Evolutionary conservation across 2,113 vertebrate genomes (phyloP).

Genomic region (Scytalopus superciliaris): DNA sequence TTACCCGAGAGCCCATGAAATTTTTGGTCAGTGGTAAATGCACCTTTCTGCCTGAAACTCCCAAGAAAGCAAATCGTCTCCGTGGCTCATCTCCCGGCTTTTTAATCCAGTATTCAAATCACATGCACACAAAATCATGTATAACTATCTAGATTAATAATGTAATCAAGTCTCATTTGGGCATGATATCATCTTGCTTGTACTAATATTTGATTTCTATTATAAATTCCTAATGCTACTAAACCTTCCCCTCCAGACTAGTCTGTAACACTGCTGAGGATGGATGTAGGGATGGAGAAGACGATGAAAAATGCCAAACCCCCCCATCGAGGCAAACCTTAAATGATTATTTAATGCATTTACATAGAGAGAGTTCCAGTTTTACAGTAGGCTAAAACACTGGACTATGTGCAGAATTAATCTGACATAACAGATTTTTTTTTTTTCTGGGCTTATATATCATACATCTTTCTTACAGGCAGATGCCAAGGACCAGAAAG

Average conservation of each 20-base stretch:
- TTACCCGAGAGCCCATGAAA: neutral
- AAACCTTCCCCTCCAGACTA: neutral
- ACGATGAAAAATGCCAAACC: neutral
- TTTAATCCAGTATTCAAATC: neutral
- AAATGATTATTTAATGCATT: conserved; percentile 30
- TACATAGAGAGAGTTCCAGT: conserved; percentile 9
- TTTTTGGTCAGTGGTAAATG: neutral
- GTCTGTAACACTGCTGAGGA: neutral
- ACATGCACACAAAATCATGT: neutral
- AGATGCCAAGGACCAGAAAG: neutral
- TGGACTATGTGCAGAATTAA: neutral
- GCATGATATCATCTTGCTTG: conserved; percentile 53
- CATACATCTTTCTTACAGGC: neutral
- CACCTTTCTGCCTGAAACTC: neutral
- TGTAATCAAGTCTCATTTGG: conserved; percentile 36
- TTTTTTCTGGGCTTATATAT: neutral
- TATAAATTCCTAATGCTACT: conserved; percentile 20
- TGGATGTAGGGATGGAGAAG: neutral
- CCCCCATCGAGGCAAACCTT: neutral
- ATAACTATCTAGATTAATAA: conserved; percentile 38
- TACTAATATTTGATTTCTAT: conserved; percentile 60
- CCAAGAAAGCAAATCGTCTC: neutral
- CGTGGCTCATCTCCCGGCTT: neutral
- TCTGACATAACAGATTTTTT: neutral
- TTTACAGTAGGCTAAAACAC: neutral